Percentiles rank a stretch among this genome's conserved stretches.
Evolutionary conservation across 2,888 invertebrate species (phyloP).

Genomic region (Buathra laborator): DNA sequence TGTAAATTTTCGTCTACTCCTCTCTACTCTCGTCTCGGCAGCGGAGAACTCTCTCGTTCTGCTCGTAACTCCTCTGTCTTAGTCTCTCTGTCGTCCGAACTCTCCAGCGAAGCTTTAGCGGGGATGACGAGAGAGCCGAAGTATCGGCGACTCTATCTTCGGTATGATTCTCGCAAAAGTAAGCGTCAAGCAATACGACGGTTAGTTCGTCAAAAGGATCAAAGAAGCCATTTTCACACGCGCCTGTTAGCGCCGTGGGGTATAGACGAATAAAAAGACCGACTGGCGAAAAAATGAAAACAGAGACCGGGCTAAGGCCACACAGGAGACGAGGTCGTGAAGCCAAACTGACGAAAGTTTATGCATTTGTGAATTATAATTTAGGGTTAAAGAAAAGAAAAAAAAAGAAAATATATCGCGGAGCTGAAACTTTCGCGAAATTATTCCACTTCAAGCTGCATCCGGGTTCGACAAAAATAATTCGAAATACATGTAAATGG

Average conservation of each 20-base stretch:
- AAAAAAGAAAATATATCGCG: too few relatives aligned
- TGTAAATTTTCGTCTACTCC: conserved; percentile 61
- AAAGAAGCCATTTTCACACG: conserved; percentile 60
- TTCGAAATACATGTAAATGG: too few relatives aligned
- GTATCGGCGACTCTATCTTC: conserved; percentile 27
- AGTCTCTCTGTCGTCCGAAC: conserved; percentile 12
- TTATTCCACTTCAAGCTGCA: too few relatives aligned
- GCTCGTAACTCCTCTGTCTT: conserved; percentile 49
- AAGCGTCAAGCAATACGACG: conserved; percentile 15
- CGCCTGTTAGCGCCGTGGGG: conserved; percentile 61
- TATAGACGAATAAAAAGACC: conserved; percentile 38
- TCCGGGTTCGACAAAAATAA: too few relatives aligned
- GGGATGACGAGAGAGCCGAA: not conserved
- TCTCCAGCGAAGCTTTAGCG: conserved; percentile 26
- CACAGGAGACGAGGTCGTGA: conserved; percentile 47
- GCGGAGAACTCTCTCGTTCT: conserved; percentile 55
- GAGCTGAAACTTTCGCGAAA: too few relatives aligned
- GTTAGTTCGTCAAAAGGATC: conserved; percentile 66
- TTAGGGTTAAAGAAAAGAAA: too few relatives aligned
- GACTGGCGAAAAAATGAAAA: not conserved
- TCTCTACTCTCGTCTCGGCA: conserved; percentile 26
- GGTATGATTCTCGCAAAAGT: too few relatives aligned
- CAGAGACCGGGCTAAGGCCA: not conserved
- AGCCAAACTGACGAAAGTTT: conserved; percentile 24
- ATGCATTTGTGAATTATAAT: not conserved